These are phyloP conservation scores for Ophion obscuratus DNA, from an alignment of 2,888 invertebrate genomes.

Conservation along the genomic window DNA sequence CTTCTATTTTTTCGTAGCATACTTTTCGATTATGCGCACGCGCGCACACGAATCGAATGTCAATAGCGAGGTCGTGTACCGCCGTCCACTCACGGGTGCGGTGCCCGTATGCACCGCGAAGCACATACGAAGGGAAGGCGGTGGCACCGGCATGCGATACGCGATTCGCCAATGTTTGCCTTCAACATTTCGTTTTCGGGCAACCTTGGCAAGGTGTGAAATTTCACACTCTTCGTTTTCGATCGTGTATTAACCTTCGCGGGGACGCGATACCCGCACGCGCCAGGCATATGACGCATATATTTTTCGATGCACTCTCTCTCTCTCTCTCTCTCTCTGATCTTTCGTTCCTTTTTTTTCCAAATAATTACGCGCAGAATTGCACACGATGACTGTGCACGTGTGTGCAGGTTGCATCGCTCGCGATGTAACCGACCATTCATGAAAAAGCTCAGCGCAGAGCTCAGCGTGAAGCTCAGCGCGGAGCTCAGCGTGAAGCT, in stretches of 20 bases:
- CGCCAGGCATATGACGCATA: too few relatives aligned
- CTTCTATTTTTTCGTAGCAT: constrained; percentile 13
- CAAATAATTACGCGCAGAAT: constrained; percentile 9
- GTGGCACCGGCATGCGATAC: constrained; percentile 64
- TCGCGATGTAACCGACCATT: constrained; percentile 33
- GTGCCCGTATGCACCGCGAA: constrained; percentile 40
- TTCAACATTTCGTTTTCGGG: constrained; percentile 72
- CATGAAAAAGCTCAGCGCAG: background rate
- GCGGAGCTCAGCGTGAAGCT: too few relatives aligned
- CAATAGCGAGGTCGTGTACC: constrained; percentile 33
- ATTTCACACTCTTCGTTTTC: constrained; percentile 77
- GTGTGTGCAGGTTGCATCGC: constrained; percentile 18
- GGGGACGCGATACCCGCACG: background rate
- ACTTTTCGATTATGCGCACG: too few relatives aligned
- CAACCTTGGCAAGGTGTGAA: constrained; percentile 80
- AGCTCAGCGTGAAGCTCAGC: too few relatives aligned
- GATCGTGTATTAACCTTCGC: constrained; percentile 2
- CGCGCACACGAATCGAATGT: constrained; percentile 30
- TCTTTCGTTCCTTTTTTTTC: constrained; percentile 25
- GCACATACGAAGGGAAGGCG: constrained; percentile 45
- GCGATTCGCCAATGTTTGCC: constrained; percentile 60
- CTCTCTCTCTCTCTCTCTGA: too few relatives aligned
- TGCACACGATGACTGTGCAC: background rate
- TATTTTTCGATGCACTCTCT: too few relatives aligned
- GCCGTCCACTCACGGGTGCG: background rate